These are phyloP conservation scores for Dipodomys ordii DNA, from an alignment of 2,113 vertebrate genomes.

Conservation along the genomic window DNA sequence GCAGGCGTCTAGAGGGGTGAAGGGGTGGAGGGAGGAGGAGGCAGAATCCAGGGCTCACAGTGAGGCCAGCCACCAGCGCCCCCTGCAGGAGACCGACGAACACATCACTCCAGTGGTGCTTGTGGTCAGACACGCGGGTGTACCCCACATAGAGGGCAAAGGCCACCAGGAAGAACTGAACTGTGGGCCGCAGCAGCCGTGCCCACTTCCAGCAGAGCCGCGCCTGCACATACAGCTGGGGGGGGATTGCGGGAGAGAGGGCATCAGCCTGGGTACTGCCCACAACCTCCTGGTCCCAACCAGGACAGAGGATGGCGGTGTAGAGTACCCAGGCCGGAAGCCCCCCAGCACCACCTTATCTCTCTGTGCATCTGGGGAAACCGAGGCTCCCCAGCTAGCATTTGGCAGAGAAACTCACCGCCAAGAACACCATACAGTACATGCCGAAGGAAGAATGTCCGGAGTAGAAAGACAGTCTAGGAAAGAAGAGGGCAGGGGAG, in stretches of 20 bases:
- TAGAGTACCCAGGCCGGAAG: not conserved
- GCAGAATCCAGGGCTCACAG: constrained; percentile 83
- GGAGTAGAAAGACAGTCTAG: constrained; percentile 96
- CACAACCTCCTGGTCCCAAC: not conserved
- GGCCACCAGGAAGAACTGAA: constrained; percentile 96
- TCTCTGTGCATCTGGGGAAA: not conserved
- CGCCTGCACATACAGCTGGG: constrained; percentile 95
- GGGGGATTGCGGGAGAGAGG: no score
- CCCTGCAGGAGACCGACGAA: constrained; percentile 95
- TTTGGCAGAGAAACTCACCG: constrained; percentile 86
- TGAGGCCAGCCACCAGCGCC: constrained; percentile 92
- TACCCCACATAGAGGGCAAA: constrained; percentile 97
- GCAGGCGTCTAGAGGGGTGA: not conserved
- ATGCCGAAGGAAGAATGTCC: constrained; percentile 98
- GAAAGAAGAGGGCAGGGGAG: not conserved
- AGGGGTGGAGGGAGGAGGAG: not conserved
- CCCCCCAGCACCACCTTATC: not conserved
- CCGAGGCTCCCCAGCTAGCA: not conserved
- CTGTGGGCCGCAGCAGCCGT: constrained; percentile 93
- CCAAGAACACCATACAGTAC: constrained; percentile 98
- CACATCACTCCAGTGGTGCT: constrained; percentile 98
- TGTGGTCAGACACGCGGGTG: constrained; percentile 96
- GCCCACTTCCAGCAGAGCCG: constrained; percentile 93
- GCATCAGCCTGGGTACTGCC: not conserved
- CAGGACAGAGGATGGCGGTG: not conserved